phyloP scores from a whole-genome alignment of 1,140 invertebrate species.

The Branchinecta lindahli region DNA sequence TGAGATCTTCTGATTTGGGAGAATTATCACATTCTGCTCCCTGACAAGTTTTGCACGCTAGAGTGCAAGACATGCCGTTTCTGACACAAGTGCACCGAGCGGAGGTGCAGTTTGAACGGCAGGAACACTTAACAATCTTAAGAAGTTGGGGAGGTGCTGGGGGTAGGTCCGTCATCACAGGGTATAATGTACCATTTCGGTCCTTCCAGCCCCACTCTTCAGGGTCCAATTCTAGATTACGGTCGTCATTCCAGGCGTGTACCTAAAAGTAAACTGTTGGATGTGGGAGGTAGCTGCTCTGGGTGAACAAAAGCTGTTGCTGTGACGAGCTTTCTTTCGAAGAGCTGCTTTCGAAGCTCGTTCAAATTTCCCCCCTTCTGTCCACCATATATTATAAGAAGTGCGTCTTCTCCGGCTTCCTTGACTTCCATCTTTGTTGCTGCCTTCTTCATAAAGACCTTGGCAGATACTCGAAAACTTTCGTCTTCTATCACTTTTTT shows the following conservation, averaged over 20 bases:
- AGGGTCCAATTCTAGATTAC: not conserved
- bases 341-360: not conserved
- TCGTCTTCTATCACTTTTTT: not conserved
- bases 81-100: not conserved
- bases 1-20: too few relatives aligned
- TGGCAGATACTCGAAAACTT: not conserved
- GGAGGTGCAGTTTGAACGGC: not conserved
- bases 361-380: too few relatives aligned
- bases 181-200: not conserved
- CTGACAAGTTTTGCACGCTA: conserved; percentile 9
- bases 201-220: conserved; percentile 7
- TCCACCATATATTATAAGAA: not conserved
- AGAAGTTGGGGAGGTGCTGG: not conserved
- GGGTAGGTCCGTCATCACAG: not conserved
- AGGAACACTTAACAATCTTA: not conserved
- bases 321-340: not conserved
- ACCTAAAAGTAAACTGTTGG: not conserved
- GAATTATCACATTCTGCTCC: conserved; percentile 3
- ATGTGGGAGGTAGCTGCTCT: conserved; percentile 2
- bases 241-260: not conserved
- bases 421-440: not conserved
- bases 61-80: not conserved
- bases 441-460: not conserved
- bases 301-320: not conserved
- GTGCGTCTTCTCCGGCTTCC: not conserved